These are phyloP conservation scores for Rachycentron canadum DNA, from an alignment of 2,797 vertebrate species.

Conservation along the genomic window DNA sequence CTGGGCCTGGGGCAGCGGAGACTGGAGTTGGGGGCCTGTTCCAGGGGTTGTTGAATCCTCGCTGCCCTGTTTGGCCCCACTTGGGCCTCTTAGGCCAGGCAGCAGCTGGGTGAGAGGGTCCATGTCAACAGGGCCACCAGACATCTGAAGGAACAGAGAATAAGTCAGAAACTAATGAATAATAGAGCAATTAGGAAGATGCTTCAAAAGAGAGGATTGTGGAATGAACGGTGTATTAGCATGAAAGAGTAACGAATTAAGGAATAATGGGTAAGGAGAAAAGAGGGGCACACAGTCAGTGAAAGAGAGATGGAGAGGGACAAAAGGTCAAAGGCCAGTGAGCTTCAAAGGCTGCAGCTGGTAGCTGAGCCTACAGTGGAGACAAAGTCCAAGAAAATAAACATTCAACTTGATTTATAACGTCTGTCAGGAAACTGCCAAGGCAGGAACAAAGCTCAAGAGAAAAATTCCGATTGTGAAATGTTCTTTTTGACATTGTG, in stretches of 20 bases:
- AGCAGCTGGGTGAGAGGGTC: slow-evolving; percentile 91
- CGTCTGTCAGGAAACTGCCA: slow-evolving; percentile 34
- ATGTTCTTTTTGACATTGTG: slow-evolving; percentile 2
- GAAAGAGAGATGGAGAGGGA: slow-evolving; percentile 45
- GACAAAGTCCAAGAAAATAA: slow-evolving; percentile 75
- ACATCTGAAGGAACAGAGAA: slow-evolving; percentile 83
- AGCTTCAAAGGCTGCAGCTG: slow-evolving; percentile 73
- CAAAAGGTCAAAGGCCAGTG: slow-evolving; percentile 67
- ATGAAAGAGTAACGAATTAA: slow-evolving; percentile 28
- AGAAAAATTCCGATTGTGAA: slow-evolving; percentile 18
- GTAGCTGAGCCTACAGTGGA: slow-evolving; percentile 54
- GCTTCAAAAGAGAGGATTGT: neutral
- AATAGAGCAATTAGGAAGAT: neutral
- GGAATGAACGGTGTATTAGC: slow-evolving; percentile 10
- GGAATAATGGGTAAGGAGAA: slow-evolving; percentile 19
- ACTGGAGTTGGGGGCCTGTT: slow-evolving; percentile 70
- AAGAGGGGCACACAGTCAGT: slow-evolving; percentile 27
- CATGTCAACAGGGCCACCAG: slow-evolving; percentile 83
- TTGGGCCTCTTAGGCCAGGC: slow-evolving; percentile 87
- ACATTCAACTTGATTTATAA: slow-evolving; percentile 57
- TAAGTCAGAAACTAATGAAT: slow-evolving; percentile 23
- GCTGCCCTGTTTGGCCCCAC: slow-evolving; percentile 70
- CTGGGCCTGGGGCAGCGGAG: slow-evolving; percentile 63
- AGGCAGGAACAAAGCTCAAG: slow-evolving; percentile 24
- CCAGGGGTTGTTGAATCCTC: slow-evolving; percentile 63